Base-by-base conservation (phyloP, 2,113 vertebrate species). In the Oreochromis tanganicae region DNA sequence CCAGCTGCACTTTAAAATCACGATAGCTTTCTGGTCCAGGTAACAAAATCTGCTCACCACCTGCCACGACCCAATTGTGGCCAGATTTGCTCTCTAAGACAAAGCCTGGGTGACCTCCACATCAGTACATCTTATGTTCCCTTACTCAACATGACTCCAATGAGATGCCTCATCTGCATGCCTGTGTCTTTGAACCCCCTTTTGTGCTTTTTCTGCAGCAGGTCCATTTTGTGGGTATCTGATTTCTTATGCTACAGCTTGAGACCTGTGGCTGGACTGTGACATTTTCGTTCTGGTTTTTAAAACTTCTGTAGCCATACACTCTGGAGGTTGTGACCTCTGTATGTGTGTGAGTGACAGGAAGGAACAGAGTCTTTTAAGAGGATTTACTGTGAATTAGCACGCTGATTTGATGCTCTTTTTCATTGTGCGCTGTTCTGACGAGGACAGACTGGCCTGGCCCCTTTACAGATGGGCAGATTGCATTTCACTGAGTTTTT, bases 331-430 rank as follows among this genome's bases (percentile, higher is more conserved):
- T 93, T 89, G 46, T 87, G 91, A 94, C 93, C 95, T 91, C 87
- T 86, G 86, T 91, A 38, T 86, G 84, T 82, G 87, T 83, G 88
- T 92, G 89, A 94, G 88, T 92, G 95, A 94, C 93, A 92, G 89
- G 89, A 92, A 95, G 87, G 88, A 94, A 94, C 88, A 5, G 29
- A 57, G 87, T 92, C 92, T 91, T 96, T 96, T 92, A 93, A 95
- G 93, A 87, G 93, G 94, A 93, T 95, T 97, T 96, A 95, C 91
- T 93, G 87, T 92, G 90, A 96, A 95, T 96, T 94, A 94, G 80
- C 88, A 93, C 82, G 84, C 92, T 36, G 91, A 93, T 96, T 94
- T 92, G 91, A 94, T 89, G 91, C 54, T 85, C 66, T 92, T 93
- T 91, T 93, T 83, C 83, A 92, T 71, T 41, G n/a, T 89, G 81